Base-by-base conservation (phyloP, 1,140 invertebrate genomes). In the Meloidogyne exigua region DNA sequence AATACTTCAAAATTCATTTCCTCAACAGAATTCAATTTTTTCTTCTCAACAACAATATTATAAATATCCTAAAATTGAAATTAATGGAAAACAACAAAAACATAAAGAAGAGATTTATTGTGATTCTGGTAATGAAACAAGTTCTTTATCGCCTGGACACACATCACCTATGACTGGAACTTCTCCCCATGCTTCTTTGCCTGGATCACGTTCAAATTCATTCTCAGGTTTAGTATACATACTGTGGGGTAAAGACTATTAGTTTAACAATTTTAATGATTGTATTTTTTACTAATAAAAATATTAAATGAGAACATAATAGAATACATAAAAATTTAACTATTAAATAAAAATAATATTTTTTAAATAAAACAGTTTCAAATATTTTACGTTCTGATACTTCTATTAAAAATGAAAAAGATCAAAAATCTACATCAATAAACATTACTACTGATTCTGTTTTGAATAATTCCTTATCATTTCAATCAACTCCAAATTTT, bases 121-220 rank as follows among this genome's bases (percentile, higher is more conserved):
- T 21, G 76, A 78, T 42, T 78, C 76, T 18, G 76, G 76, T 25
- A 78, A 68, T 28, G 76, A 78, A 62, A 78, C 76, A 26, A 78
- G 76, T 67, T 78, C 76, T 21, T 25, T 76, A 32, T 78, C 76
- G 9, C 76, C 76, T 57, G 65, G 76, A 2, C 76, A 76, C 25
- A 77, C 74, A 36, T 57, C 49, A 57, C 65, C 76, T 28, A 67
- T 77, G 74, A 77, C 49, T 5, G 49, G 1, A 57, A 57, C n/a
- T 11, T 78, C 76, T 36, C 76, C 76, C 12, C 78, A 75, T 23
- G 28, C 65, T 23, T 78, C 76, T n/a, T 63, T 78, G 64, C 75
- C 76, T 36, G 49, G 49, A 57, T 78, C 76, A n/a, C 72, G 72
- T 12, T 73, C 72, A 26, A 73, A 73, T 65, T 73, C 72, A 32